Conservation (phyloP, 2,113 vertebrate species). For the Octodon degus region DNA sequence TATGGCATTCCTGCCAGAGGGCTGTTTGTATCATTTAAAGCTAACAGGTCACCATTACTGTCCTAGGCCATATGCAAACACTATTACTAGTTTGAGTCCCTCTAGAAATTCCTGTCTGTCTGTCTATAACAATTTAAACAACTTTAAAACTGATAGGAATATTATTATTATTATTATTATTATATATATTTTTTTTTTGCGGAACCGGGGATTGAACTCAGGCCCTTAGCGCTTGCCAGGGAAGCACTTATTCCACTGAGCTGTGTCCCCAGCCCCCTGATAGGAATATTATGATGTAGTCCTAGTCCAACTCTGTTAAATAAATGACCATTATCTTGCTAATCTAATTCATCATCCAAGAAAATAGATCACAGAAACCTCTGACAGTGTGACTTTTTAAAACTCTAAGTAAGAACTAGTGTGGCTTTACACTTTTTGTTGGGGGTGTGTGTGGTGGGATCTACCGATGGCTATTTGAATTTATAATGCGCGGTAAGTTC, state of each 20-base stretch:
- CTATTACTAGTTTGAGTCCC: background rate
- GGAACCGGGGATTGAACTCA: too few relatives aligned
- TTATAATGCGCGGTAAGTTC: background rate
- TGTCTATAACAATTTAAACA: background rate
- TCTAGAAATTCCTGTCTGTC: slow-evolving; percentile 7
- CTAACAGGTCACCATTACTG: background rate
- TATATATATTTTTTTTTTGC: too few relatives aligned
- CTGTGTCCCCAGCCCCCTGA: background rate
- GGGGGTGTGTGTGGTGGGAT: background rate
- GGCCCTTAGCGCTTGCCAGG: too few relatives aligned
- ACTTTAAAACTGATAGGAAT: slow-evolving; percentile 36
- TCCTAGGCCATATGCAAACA: slow-evolving; percentile 7
- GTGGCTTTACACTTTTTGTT: slow-evolving; percentile 6
- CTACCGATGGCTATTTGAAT: background rate
- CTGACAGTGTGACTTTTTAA: background rate
- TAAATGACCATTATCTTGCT: slow-evolving; percentile 31
- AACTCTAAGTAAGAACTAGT: slow-evolving; percentile 11
- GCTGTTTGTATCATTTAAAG: background rate
- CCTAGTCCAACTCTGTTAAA: slow-evolving; percentile 29
- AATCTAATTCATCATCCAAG: slow-evolving; percentile 18
- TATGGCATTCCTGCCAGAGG: background rate
- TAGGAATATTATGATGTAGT: slow-evolving; percentile 17
- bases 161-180: background rate
- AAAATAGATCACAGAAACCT: background rate
- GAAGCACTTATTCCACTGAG: too few relatives aligned